Conservation (phyloP, 2,113 vertebrate species). For the Pyrgilauda ruficollis region DNA sequence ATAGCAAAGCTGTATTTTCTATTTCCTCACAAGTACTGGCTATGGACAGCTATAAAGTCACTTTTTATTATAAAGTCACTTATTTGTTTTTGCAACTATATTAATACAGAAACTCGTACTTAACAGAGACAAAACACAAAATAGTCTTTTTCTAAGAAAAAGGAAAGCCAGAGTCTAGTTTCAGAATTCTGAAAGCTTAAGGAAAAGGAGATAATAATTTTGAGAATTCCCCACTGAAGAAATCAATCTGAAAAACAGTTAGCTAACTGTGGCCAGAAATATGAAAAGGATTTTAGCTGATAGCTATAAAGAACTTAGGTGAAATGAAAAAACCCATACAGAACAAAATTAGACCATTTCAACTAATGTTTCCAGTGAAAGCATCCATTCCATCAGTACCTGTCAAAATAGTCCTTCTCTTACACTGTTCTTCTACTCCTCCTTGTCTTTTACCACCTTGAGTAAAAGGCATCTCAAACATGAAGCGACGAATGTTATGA, state of each 20-base stretch:
- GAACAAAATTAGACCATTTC: not conserved
- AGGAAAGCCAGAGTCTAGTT: not conserved
- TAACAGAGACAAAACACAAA: not conserved
- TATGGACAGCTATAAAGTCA: not conserved
- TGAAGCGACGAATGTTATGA: slow-evolving; percentile 95
- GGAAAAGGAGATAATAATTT: not conserved
- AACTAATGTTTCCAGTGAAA: not conserved
- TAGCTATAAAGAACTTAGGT: not conserved
- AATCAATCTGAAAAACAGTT: not conserved
- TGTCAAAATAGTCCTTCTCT: slow-evolving; percentile 91
- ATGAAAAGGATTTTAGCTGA: not conserved
- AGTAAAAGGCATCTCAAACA: slow-evolving; percentile 98
- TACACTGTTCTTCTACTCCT: slow-evolving; percentile 94
- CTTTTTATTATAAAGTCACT: not conserved
- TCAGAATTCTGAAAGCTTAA: not conserved
- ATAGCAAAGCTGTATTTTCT: not conserved
- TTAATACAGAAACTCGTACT: not conserved
- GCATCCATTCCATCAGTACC: slow-evolving; percentile 67
- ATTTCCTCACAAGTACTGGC: not conserved
- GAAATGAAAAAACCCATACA: not conserved
- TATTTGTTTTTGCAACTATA: not conserved
- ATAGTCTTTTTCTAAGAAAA: not conserved
- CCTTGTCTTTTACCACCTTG: slow-evolving; percentile 93
- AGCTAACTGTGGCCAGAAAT: not conserved
- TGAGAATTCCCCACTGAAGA: not conserved